Evolutionary conservation across 2,113 vertebrate species (phyloP).

Genomic region (Protobothrops mucrosquamatus): DNA sequence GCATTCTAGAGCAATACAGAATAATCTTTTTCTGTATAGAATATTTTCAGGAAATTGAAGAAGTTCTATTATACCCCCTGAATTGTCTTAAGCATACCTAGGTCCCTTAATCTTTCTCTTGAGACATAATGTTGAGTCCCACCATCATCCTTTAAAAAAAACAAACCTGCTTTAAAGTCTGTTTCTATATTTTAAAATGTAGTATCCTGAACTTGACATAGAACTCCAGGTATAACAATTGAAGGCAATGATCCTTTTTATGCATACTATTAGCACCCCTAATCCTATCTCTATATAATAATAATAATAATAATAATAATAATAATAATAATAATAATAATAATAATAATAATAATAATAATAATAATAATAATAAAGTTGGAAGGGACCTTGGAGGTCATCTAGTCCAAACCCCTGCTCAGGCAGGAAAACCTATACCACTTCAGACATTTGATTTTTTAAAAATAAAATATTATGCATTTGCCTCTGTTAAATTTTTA

Average conservation of each 20-base stretch:
- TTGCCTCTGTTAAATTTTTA: background rate
- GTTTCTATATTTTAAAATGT: background rate
- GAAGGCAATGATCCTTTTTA: background rate
- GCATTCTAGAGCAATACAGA: background rate
- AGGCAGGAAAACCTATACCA: too few species aligned
- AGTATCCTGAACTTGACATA: background rate
- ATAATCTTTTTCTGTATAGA: background rate
- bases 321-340: too few species aligned
- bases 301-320: too few species aligned
- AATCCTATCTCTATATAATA: background rate
- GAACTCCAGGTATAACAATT: background rate
- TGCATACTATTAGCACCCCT: background rate
- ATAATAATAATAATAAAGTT: too few species aligned
- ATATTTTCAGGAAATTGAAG: background rate
- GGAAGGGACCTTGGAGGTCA: too few species aligned
- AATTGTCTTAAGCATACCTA: background rate
- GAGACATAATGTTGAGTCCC: background rate
- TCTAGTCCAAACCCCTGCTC: too few species aligned
- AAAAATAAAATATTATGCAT: background rate
- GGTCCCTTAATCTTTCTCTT: background rate
- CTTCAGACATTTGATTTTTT: background rate
- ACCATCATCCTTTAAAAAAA: background rate
- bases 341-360: too few species aligned
- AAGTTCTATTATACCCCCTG: background rate
- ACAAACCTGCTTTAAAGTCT: background rate